These are phyloP conservation scores for Saxidomus purpurata DNA, from an alignment of 1,140 invertebrate genomes.

Conservation along the genomic window DNA sequence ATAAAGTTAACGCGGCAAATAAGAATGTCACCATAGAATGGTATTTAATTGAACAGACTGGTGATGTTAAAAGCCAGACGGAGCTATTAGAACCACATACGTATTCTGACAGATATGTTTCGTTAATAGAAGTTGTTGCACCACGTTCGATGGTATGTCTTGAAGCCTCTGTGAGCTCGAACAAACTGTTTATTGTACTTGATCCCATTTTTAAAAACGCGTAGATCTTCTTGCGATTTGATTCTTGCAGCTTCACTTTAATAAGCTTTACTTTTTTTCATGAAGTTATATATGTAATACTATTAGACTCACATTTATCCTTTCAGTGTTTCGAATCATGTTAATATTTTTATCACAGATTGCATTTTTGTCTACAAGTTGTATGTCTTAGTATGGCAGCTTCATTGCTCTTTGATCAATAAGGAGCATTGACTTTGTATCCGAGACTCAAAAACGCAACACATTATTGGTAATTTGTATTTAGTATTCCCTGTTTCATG, in stretches of 20 bases:
- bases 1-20: constrained; percentile 78
- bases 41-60: constrained; percentile 79
- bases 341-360: neutral
- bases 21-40: constrained; percentile 75
- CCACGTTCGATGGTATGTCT: neutral
- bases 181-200: neutral
- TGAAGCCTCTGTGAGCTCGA: neutral
- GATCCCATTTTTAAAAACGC: neutral
- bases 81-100: constrained; percentile 73
- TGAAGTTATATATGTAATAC: neutral
- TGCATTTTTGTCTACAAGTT: neutral
- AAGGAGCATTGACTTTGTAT: neutral
- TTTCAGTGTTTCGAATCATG: neutral
- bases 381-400: neutral
- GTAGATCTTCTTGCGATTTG: neutral
- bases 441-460: neutral
- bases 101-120: neutral
- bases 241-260: neutral
- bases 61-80: constrained; percentile 74
- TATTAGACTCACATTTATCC: neutral
- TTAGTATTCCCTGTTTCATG: neutral
- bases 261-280: neutral
- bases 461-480: constrained; percentile 26
- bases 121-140: neutral
- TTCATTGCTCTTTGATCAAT: constrained; percentile 2